phyloP scores from a whole-genome alignment of 1,140 invertebrate genomes.

The Drosophila nannoptera region DNA sequence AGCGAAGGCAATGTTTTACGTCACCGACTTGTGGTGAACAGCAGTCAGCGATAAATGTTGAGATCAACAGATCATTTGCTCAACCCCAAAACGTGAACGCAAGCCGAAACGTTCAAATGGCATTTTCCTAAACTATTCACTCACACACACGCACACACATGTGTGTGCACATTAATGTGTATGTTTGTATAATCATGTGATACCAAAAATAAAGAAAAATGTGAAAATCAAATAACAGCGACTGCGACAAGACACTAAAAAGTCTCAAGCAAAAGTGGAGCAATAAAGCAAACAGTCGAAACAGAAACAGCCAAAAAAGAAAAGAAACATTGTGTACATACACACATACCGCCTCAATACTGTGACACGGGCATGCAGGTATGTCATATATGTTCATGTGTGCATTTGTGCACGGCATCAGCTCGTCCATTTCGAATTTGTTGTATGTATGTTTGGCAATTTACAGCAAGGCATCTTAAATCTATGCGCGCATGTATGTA shows the following conservation, averaged over 20 bases:
- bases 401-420: conserved; percentile 16
- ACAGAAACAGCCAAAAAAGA: conserved; percentile 46
- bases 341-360: conserved; percentile 10
- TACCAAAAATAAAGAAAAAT: conserved; percentile 77
- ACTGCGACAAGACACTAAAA: conserved; percentile 68
- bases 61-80: conserved; percentile 72
- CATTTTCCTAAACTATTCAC: conserved; percentile 53
- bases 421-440: conserved; percentile 24
- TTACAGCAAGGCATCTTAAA: conserved; percentile 34
- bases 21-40: conserved; percentile 26
- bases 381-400: not conserved
- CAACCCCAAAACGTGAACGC: conserved; percentile 54
- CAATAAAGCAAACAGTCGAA: conserved; percentile 69
- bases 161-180: conserved; percentile 19
- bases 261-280: conserved; percentile 75
- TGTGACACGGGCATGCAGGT: conserved; percentile 11
- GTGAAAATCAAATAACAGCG: conserved; percentile 75
- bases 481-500: conserved; percentile 26
- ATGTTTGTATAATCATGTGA: conserved; percentile 73
- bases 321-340: conserved; percentile 37
- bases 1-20: conserved; percentile 62
- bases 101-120: conserved; percentile 63
- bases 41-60: conserved; percentile 61
- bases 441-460: conserved; percentile 22
- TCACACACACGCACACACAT: conserved; percentile 9